Conservation (phyloP, 2,797 vertebrate genomes). For the Acrossocheilus fasciatus region DNA sequence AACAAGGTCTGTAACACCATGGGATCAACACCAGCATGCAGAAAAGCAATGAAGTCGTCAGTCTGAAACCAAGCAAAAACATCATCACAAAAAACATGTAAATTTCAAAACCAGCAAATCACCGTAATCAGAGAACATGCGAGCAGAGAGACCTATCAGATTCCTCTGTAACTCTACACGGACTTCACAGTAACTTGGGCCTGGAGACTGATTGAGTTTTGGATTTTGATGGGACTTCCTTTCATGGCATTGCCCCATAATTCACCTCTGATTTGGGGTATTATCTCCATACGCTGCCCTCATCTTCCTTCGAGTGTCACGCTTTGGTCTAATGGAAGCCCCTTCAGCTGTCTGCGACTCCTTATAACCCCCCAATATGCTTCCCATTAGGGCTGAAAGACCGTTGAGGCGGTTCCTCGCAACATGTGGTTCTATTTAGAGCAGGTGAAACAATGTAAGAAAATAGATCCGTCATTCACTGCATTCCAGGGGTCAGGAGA, state of each 20-base stretch:
- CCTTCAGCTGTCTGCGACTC: conserved; percentile 24
- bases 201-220: not conserved
- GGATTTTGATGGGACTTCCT: conserved; percentile 24
- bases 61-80: not conserved
- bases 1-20: not conserved
- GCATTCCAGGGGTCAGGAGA: conserved; percentile 80
- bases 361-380: conserved; percentile 70
- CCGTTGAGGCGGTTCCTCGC: conserved; percentile 68
- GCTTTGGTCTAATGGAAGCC: conserved; percentile 17
- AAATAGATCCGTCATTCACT: conserved; percentile 83
- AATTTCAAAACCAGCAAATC: not conserved
- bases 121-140: not conserved
- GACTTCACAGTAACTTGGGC: not conserved
- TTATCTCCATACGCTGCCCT: conserved; percentile 38
- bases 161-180: not conserved
- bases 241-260: conserved; percentile 14
- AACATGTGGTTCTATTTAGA: conserved; percentile 85
- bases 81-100: not conserved
- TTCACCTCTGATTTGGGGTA: conserved; percentile 9
- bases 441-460: conserved; percentile 89
- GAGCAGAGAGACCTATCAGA: not conserved
- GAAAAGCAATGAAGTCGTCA: not conserved
- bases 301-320: conserved; percentile 42
- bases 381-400: conserved; percentile 80
- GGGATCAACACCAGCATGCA: not conserved